Evolutionary conservation across 2,113 vertebrate genomes (phyloP).

Genomic region (Lophochroa leadbeateri): DNA sequence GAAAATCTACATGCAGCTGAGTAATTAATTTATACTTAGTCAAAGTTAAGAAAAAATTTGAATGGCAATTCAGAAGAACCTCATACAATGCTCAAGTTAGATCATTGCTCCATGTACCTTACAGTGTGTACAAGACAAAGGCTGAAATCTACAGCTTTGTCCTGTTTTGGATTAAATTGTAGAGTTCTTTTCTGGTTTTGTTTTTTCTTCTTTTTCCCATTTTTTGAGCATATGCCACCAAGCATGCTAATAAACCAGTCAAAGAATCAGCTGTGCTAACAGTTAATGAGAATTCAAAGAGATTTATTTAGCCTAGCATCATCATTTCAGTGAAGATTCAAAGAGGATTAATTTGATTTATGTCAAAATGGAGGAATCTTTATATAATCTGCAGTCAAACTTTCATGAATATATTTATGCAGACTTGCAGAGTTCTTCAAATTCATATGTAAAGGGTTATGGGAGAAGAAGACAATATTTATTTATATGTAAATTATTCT

Average conservation of each 20-base stretch:
- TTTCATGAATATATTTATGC: conserved; percentile 53
- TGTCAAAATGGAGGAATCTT: conserved; percentile 60
- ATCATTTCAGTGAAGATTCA: conserved; percentile 59
- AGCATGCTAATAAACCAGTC: conserved; percentile 70
- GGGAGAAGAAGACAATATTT: conserved; percentile 19
- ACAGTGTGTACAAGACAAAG: conserved; percentile 28
- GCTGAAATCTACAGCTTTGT: conserved; percentile 66
- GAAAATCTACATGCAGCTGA: neutral
- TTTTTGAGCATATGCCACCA: conserved; percentile 66
- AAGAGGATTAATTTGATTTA: conserved; percentile 66
- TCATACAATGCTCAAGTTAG: conserved; percentile 14
- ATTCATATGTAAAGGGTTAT: conserved; percentile 7
- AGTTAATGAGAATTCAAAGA: conserved; percentile 67
- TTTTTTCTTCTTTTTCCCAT: conserved; percentile 53
- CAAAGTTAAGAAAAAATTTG: conserved; percentile 35
- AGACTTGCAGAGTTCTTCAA: conserved; percentile 22
- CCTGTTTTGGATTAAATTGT: conserved; percentile 70
- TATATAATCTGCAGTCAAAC: conserved; percentile 49
- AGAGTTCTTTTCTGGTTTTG: conserved; percentile 47
- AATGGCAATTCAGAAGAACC: conserved; percentile 39
- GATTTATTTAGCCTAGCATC: conserved; percentile 65
- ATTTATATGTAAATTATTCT: conserved; percentile 44
- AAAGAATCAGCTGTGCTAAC: conserved; percentile 73
- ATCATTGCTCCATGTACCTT: conserved; percentile 13
- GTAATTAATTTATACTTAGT: conserved; percentile 33